A percentile compares a stretch with the other conserved stretches of the same genome.
Conservation (phyloP, 2,888 invertebrate genomes). For the Poecilobothrus nobilitatus region DNA sequence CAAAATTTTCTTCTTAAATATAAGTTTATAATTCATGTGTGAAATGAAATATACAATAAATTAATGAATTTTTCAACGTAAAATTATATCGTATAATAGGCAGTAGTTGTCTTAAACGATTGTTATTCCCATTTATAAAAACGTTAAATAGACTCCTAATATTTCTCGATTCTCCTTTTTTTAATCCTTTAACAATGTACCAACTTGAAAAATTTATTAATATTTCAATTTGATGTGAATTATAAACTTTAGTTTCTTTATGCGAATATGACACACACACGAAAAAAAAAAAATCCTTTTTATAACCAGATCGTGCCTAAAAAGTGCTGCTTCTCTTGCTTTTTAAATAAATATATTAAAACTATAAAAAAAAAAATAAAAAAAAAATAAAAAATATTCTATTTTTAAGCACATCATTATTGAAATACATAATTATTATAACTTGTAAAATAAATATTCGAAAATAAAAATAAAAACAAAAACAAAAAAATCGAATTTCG, state of each 20-base stretch:
- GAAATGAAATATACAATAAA: too few relatives aligned
- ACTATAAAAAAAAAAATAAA: background rate
- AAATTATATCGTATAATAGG: too few relatives aligned
- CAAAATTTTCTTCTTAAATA: too few relatives aligned
- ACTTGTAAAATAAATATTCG: background rate
- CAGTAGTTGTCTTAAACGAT: too few relatives aligned
- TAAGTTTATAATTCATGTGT: too few relatives aligned
- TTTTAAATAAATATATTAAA: background rate
- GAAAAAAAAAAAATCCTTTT: background rate
- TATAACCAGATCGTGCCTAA: conserved; percentile 20
- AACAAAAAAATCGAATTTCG: conserved; percentile 7
- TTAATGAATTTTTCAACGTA: too few relatives aligned
- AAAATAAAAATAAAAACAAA: background rate
- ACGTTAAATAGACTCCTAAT: too few relatives aligned
- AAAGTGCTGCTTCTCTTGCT: conserved; percentile 12
- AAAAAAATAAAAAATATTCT: background rate
- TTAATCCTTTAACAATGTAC: too few relatives aligned
- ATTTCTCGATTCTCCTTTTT: too few relatives aligned
- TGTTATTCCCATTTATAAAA: too few relatives aligned
- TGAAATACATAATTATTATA: background rate
- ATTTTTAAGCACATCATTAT: background rate
- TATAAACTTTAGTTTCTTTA: background rate
- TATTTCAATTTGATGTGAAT: too few relatives aligned
- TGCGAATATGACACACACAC: background rate
- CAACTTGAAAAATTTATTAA: too few relatives aligned